A percentile compares a stretch with the other conserved stretches of the same genome.
phyloP scores from a whole-genome alignment of 1,140 invertebrate species.

The Sitobion miscanthi region DNA sequence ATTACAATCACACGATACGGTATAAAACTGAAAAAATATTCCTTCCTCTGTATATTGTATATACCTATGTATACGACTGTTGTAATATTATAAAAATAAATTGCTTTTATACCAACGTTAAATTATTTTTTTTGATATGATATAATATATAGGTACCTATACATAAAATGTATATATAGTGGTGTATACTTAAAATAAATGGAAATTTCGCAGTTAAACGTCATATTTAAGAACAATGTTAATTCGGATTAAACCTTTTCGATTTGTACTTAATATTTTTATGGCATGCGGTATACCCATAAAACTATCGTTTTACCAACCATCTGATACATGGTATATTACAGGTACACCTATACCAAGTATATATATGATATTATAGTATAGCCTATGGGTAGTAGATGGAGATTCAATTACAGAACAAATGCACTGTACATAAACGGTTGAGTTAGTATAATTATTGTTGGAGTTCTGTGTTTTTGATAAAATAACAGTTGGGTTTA shows the following conservation, averaged over 20 bases:
- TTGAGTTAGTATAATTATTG: conserved; percentile 6
- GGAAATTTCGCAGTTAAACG: not conserved
- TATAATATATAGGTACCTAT: not conserved
- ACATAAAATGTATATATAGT: not conserved
- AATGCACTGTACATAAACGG: not conserved
- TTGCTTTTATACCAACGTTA: conserved; percentile 22
- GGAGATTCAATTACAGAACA: not conserved
- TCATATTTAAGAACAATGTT: conserved; percentile 29
- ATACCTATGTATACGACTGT: not conserved
- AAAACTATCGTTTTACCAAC: not conserved
- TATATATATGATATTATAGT: not conserved
- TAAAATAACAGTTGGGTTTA: conserved; percentile 28
- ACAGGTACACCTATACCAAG: not conserved
- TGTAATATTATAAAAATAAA: conserved; percentile 38
- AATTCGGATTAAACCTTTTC: conserved; percentile 34
- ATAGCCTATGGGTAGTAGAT: not conserved
- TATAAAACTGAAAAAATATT: conserved; percentile 26
- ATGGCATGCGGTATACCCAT: not conserved
- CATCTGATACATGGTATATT: not conserved
- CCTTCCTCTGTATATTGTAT: not conserved
- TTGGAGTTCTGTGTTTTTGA: conserved; percentile 8
- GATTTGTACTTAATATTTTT: conserved; percentile 8
- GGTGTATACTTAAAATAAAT: conserved; percentile 23
- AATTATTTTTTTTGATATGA: conserved; percentile 10
- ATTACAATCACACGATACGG: conserved; percentile 21